phyloP scores from a whole-genome alignment of 64 coral and sea anemone genomes.

The Dendronephthya gigantea region DNA sequence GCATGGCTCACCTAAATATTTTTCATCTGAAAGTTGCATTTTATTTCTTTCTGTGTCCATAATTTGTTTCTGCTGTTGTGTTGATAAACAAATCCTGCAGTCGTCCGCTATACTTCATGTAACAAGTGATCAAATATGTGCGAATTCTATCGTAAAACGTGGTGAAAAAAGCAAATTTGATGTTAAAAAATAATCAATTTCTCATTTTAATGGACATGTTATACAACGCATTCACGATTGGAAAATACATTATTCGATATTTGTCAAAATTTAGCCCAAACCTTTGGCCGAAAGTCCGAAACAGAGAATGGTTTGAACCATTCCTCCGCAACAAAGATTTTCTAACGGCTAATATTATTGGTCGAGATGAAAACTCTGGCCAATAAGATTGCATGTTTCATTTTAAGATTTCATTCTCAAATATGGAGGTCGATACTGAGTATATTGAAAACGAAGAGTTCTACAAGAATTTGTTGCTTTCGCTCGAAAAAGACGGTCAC shows the following conservation, averaged over 20 bases:
- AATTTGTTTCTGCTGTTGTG: neutral
- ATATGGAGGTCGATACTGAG: slow-evolving; percentile 57
- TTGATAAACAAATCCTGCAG: too few relatives aligned
- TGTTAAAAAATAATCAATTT: too few relatives aligned
- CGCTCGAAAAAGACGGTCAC: slow-evolving; percentile 38
- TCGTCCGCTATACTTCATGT: neutral
- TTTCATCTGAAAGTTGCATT: slow-evolving; percentile 59
- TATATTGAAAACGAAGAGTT: slow-evolving; percentile 61
- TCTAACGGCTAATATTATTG: neutral
- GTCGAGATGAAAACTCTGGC: neutral
- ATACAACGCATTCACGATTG: too few relatives aligned
- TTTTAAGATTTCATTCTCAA: slow-evolving; percentile 37
- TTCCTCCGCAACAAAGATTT: too few relatives aligned
- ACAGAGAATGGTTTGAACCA: too few relatives aligned
- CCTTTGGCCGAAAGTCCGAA: too few relatives aligned
- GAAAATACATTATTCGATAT: too few relatives aligned
- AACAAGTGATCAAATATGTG: neutral
- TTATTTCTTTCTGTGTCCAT: slow-evolving; percentile 54
- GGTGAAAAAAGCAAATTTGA: too few relatives aligned
- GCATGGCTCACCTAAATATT: slow-evolving; percentile 74
- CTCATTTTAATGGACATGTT: too few relatives aligned
- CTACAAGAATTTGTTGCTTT: slow-evolving; percentile 62
- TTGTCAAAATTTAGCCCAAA: too few relatives aligned
- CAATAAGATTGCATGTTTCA: slow-evolving; percentile 8
- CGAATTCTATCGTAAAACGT: neutral